Base-by-base conservation (phyloP, 1,140 invertebrate species). In the Drosophila serrata region DNA sequence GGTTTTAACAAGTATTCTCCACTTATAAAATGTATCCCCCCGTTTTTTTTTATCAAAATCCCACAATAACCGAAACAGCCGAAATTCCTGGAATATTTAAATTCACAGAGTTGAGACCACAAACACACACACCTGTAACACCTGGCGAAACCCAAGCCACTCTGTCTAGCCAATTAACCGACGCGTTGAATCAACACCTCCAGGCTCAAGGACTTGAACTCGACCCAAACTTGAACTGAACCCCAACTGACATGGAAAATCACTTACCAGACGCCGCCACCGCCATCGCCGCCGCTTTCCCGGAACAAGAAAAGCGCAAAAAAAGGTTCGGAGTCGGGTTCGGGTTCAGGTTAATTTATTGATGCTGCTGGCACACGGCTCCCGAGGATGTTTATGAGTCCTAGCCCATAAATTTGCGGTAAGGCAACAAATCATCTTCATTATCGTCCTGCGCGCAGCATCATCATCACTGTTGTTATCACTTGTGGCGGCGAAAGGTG, bases 391-490 rank as follows among this genome's bases (percentile, higher is more conserved):
- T 82, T 87, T 82, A 81, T 65, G 79, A 79, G 75, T 43, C 70
- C 53, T 24, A 43, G 56, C 58, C 58, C 75, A 87, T 88, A 90
- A 90, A 87, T 90, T 80, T 69, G 79, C 62, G 73, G 53, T 39
- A 46, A 49, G 45, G 51, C 73, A 80, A 84, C 85, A 84, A 90
- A 87, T 87, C 85, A 85, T 84, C 67, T 67, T 70, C 68, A 72
- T 62, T 60, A 68, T 75, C 33, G 45, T 63, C 46, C 19, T 17
- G 45, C 17, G 40, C 40, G 46, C 58, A 79, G 17, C 62, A 40
- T 22, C 58, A 42, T 48, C 22, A 24, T 42, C n/a, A 6, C 8
- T 29, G 9, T 37, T 59, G 42, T 48, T 64, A 76, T 76, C 55
- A 39, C 33, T 37, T 2, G 5, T 15, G 33, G 45, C 13, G 19